phyloP scores from a whole-genome alignment of 2,113 vertebrate species.

The Stigmatopora nigra region DNA sequence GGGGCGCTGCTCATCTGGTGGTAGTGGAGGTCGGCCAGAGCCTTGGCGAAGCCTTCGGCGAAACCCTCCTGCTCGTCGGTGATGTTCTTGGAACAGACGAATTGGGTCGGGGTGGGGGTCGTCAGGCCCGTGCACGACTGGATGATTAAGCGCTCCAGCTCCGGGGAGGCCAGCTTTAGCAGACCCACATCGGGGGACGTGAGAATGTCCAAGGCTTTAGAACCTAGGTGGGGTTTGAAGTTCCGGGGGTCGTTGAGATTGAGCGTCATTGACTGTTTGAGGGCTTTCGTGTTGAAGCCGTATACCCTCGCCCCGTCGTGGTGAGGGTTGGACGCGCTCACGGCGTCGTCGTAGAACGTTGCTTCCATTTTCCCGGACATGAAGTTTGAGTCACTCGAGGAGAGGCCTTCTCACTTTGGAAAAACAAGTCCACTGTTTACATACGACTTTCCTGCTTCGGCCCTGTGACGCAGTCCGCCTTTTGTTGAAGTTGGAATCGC shows the following conservation, averaged over 20 bases:
- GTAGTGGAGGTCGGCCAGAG: conserved; percentile 67
- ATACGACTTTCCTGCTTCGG: conserved; percentile 28
- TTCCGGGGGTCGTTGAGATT: conserved; percentile 88
- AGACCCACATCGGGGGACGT: conserved; percentile 91
- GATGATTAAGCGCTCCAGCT: conserved; percentile 90
- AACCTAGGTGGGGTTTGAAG: conserved; percentile 85
- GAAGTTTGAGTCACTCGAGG: conserved; percentile 58
- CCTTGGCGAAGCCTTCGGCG: conserved; percentile 64
- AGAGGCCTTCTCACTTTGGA: conserved; percentile 1
- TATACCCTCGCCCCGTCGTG: conserved; percentile 75
- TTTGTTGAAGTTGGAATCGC: conserved; percentile 61
- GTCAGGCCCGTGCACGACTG: conserved; percentile 92
- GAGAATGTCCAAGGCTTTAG: conserved; percentile 84
- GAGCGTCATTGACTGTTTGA: conserved; percentile 90
- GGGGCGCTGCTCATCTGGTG: conserved; percentile 83
- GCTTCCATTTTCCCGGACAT: conserved; percentile 96
- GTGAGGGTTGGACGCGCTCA: conserved; percentile 79
- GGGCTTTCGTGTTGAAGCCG: conserved; percentile 84
- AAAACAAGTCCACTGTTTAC: conserved; percentile 13
- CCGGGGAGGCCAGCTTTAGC: conserved; percentile 90
- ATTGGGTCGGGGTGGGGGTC: conserved; percentile 90
- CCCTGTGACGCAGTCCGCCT: conserved; percentile 36
- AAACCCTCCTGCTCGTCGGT: conserved; percentile 71
- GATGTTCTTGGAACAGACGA: conserved; percentile 63
- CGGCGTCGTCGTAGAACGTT: conserved; percentile 92